Evolutionary conservation across 2,888 invertebrate species (phyloP).

Genomic region (Tachina fera): DNA sequence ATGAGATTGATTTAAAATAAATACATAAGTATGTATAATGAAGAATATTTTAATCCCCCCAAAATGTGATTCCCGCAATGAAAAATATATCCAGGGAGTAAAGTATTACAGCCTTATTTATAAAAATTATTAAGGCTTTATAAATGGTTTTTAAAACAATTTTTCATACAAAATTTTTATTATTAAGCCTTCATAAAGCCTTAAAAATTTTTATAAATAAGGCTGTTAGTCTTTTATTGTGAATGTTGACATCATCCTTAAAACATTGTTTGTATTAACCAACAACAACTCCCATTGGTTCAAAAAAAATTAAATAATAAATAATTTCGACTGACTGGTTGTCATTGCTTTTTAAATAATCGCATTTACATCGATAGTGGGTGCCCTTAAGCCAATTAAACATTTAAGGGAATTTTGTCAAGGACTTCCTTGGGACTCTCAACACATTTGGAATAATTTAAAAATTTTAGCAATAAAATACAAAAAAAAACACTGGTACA

Average conservation of each 20-base stretch:
- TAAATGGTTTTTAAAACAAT: too few relatives aligned
- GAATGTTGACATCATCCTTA: slow-evolving; percentile 38
- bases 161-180: too few relatives aligned
- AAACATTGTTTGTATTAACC: neutral
- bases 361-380: slow-evolving; percentile 39
- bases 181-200: too few relatives aligned
- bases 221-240: too few relatives aligned
- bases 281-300: neutral
- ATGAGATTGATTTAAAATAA: too few relatives aligned
- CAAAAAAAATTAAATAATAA: neutral
- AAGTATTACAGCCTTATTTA: too few relatives aligned
- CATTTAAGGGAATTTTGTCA: slow-evolving; percentile 56
- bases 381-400: slow-evolving; percentile 49
- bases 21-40: too few relatives aligned
- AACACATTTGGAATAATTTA: slow-evolving; percentile 51
- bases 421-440: slow-evolving; percentile 65
- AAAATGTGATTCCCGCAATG: neutral
- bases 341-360: slow-evolving; percentile 1
- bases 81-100: neutral
- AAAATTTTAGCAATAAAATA: slow-evolving; percentile 42
- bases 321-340: slow-evolving; percentile 19
- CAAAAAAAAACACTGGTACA: neutral
- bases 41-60: too few relatives aligned
- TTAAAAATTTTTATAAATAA: too few relatives aligned
- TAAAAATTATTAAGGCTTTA: too few relatives aligned